Percentiles rank a stretch among this genome's conserved stretches.
Evolutionary conservation across 1,140 invertebrate species (phyloP).

Genomic region (Heliconius melpomene): DNA sequence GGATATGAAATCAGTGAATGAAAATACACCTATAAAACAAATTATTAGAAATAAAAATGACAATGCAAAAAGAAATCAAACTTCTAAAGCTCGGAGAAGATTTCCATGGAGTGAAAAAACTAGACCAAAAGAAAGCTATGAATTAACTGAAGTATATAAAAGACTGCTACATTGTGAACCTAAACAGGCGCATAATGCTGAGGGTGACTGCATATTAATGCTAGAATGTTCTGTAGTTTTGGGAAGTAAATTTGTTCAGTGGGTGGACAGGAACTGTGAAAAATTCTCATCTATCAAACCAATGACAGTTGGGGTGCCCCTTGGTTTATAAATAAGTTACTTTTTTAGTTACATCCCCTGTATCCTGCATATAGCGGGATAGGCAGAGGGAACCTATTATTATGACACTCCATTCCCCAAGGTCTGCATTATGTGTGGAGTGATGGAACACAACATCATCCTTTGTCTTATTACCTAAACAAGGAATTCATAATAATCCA

Average conservation of each 20-base stretch:
- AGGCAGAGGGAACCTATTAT: no score
- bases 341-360: neutral
- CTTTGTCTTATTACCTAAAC: no score
- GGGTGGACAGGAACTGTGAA: conserved; percentile 48
- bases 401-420: no score
- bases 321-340: neutral
- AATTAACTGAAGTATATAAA: conserved; percentile 14
- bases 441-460: no score
- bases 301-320: conserved; percentile 50
- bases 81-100: conserved; percentile 8
- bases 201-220: neutral
- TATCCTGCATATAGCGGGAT: neutral
- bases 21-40: conserved; percentile 7
- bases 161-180: neutral
- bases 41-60: neutral
- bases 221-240: conserved; percentile 15
- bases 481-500: no score
- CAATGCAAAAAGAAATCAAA: neutral
- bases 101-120: conserved; percentile 32
- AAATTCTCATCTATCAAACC: conserved; percentile 47
- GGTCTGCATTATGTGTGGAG: no score
- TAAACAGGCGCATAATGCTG: neutral
- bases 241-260: conserved; percentile 47
- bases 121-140: conserved; percentile 16
- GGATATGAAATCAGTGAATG: neutral